Conservation (phyloP, 2,797 vertebrate species). For the Hoplostethus mediterraneus region DNA sequence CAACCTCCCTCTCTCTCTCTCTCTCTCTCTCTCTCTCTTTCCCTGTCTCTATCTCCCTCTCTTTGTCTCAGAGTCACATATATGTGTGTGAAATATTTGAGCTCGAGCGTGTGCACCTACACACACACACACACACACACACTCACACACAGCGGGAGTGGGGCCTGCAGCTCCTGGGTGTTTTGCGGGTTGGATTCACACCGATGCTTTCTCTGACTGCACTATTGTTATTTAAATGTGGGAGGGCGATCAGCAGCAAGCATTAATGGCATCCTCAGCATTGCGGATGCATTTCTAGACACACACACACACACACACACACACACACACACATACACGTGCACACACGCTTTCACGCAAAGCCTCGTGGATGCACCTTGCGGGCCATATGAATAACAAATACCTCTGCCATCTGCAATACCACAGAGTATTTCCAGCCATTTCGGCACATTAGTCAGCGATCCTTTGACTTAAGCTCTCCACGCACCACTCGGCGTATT, state of each 20-base stretch:
- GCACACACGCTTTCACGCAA: slow-evolving; percentile 47
- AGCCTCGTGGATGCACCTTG: slow-evolving; percentile 78
- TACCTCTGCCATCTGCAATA: slow-evolving; percentile 76
- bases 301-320: slow-evolving; percentile 50
- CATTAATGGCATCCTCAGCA: slow-evolving; percentile 83
- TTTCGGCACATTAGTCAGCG: slow-evolving; percentile 81
- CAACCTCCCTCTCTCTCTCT: slow-evolving; percentile 17
- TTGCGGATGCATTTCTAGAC: slow-evolving; percentile 66
- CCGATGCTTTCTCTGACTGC: slow-evolving; percentile 78
- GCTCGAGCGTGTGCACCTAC: slow-evolving; percentile 27
- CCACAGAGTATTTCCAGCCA: slow-evolving; percentile 74
- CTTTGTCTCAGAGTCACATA: slow-evolving; percentile 45
- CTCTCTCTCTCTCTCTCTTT: slow-evolving; percentile 5
- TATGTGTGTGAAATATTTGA: slow-evolving; percentile 40
- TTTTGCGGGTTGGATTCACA: slow-evolving; percentile 82
- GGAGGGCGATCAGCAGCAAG: slow-evolving; percentile 81
- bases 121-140: slow-evolving; percentile 25
- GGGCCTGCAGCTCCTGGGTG: slow-evolving; percentile 70
- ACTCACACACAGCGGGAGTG: slow-evolving; percentile 44
- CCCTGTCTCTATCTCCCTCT: slow-evolving; percentile 33
- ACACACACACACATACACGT: slow-evolving; percentile 30
- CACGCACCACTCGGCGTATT: slow-evolving; percentile 67
- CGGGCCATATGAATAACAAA: slow-evolving; percentile 84
- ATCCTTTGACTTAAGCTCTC: slow-evolving; percentile 71
- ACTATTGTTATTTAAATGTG: slow-evolving; percentile 85